These are phyloP conservation scores for Argyrosomus japonicus DNA, from an alignment of 2,113 vertebrate species.

Conservation along the genomic window DNA sequence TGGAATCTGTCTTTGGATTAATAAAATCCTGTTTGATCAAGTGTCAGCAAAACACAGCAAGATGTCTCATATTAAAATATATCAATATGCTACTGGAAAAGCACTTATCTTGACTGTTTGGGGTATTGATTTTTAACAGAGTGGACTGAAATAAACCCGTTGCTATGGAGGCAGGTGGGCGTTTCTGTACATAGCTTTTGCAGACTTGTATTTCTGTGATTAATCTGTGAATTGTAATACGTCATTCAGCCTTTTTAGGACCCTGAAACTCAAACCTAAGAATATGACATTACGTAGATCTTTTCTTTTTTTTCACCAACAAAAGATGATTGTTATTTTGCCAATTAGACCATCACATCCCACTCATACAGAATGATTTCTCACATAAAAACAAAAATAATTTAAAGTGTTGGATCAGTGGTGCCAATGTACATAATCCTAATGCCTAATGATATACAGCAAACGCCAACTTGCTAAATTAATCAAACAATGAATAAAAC, in stretches of 20 bases:
- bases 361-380: not conserved
- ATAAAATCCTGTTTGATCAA: not conserved
- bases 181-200: conserved; percentile 28
- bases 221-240: conserved; percentile 3
- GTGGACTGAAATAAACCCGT: conserved; percentile 38
- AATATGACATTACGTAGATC: not conserved
- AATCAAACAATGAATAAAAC: not conserved
- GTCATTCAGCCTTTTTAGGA: conserved; percentile 19
- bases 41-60: conserved; percentile 22
- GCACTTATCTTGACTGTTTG: conserved; percentile 6
- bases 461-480: not conserved
- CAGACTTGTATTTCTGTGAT: not conserved
- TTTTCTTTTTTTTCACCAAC: not conserved
- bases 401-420: not conserved
- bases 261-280: not conserved
- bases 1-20: conserved; percentile 13
- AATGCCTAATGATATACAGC: not conserved
- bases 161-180: conserved; percentile 63
- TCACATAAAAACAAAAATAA: not conserved
- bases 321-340: not conserved
- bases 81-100: conserved; percentile 15
- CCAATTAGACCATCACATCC: not conserved
- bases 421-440: not conserved
- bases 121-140: conserved; percentile 49
- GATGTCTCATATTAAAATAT: conserved; percentile 3